Base-by-base conservation (phyloP, 2,888 invertebrate species). In the Strigamia maritima region DNA sequence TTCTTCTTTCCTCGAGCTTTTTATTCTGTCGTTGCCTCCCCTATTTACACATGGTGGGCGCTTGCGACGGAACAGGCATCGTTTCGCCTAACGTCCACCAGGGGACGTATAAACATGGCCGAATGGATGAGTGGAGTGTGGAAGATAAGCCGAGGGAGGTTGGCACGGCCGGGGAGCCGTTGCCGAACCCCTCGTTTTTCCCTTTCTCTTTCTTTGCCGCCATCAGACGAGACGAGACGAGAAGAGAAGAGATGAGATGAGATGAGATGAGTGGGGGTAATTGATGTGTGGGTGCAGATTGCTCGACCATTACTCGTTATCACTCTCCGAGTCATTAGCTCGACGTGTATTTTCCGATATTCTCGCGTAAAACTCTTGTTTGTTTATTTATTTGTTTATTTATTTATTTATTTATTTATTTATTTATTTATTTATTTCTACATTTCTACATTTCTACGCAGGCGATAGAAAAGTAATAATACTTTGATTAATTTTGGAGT, bases 41-140 rank as follows among this genome's bases (percentile, higher is more conserved):
- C 60, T 60, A 60, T 60, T 60, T 60, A 60, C 60, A 60, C 60
- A 60, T 60, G 19, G 60, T 60, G 60, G 60, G 60, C 60, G 60
- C 60, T 60, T 60, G 60, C 60, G 60, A 60, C 60, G 60, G 60
- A 60, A 60, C 60, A 60, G 60, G 60, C 60, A 60, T 60, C 60
- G 60, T 60, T 60, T 60, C 60, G 60, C 24, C 60, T 60, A 60
- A 60, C 60, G 60, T 60, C 22, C 24, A 19, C 60, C 60, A 60
- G 60, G 60, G 60, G 60, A 60, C 3, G 22, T 60, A 60, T 60
- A 60, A 60, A 60, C 60, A 60, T 60, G 60, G 60, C 60, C 60
- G 60, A 60, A 60, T 60, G 60, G 60, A 60, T 60, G 60, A 60
- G 60, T 60, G 60, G 60, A 60, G 60, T 60, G 16, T 24, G 19